phyloP scores from a whole-genome alignment of 2,797 vertebrate genomes.

The Rhynchotus rufescens region DNA sequence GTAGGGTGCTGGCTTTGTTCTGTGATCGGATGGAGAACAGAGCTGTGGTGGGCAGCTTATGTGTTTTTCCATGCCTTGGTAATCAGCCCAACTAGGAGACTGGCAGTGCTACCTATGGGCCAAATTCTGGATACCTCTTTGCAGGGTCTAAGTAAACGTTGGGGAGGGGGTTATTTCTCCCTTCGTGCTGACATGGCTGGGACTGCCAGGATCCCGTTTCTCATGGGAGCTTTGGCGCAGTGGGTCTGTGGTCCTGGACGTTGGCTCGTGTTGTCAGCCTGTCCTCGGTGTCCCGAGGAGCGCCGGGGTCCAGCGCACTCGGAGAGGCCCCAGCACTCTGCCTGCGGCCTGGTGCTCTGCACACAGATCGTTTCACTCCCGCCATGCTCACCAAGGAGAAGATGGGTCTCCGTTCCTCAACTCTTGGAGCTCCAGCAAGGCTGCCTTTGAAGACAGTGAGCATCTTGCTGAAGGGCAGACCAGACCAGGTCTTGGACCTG shows the following conservation, averaged over 20 bases:
- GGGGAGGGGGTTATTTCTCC: not conserved
- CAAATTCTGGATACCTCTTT: not conserved
- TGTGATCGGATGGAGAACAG: not conserved
- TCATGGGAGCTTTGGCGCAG: not conserved
- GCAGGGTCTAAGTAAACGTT: not conserved
- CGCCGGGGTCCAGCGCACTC: not conserved
- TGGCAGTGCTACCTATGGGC: not conserved
- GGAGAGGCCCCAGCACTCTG: not conserved
- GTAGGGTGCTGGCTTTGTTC: not conserved
- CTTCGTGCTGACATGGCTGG: not conserved
- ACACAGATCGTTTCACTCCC: not conserved
- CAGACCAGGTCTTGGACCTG: no score
- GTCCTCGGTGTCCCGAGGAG: not conserved
- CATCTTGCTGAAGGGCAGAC: not conserved
- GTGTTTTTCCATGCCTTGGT: not conserved
- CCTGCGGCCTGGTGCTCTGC: not conserved
- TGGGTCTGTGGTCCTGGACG: not conserved
- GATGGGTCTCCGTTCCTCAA: not conserved
- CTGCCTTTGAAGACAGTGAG: not conserved
- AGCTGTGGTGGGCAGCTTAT: fast-evolving
- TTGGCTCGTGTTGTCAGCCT: not conserved
- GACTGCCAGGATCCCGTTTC: not conserved
- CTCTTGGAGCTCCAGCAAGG: not conserved
- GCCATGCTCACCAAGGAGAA: not conserved
- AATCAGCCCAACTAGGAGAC: not conserved